Percentiles rank a stretch among this genome's conserved stretches.
phyloP scores from a whole-genome alignment of 2,797 vertebrate genomes.

The Myotis planiceps region DNA sequence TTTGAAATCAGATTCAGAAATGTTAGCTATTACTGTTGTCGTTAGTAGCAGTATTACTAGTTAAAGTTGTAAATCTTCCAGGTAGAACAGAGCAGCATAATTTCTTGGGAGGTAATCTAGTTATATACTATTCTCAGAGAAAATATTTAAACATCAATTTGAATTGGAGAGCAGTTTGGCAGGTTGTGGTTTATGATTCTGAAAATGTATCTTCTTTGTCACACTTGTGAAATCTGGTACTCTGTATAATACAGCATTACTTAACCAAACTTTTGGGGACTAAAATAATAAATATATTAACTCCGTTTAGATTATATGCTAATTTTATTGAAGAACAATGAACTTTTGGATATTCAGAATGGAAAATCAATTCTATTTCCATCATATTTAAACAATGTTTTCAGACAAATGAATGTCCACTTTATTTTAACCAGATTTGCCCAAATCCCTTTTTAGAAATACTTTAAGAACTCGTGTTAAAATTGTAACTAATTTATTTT shows the following conservation, averaged over 20 bases:
- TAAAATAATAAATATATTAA: not conserved
- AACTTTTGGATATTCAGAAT: slow-evolving; percentile 32
- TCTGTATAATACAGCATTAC: not conserved
- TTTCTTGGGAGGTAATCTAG: not conserved
- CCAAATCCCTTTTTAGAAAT: slow-evolving; percentile 10
- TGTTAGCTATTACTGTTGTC: not conserved
- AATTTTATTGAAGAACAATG: not conserved
- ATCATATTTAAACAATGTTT: not conserved
- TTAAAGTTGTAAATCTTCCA: not conserved
- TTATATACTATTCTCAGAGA: not conserved
- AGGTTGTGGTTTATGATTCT: slow-evolving; percentile 16
- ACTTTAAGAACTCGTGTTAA: slow-evolving; percentile 26
- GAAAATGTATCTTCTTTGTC: not conserved
- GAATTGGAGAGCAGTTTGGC: not conserved
- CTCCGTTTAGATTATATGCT: not conserved
- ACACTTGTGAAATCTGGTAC: not conserved
- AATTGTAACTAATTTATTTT: slow-evolving; percentile 17
- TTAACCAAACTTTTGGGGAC: not conserved
- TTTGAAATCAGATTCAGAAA: not conserved
- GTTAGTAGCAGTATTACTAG: not conserved
- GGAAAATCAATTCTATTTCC: not conserved
- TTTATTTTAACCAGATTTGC: not conserved
- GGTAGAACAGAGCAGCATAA: not conserved
- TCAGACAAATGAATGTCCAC: not conserved
- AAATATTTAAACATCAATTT: not conserved